Percentiles rank a stretch among this genome's conserved stretches.
phyloP scores from a whole-genome alignment of 2,797 vertebrate species.

The Coracias cyanogaster region DNA sequence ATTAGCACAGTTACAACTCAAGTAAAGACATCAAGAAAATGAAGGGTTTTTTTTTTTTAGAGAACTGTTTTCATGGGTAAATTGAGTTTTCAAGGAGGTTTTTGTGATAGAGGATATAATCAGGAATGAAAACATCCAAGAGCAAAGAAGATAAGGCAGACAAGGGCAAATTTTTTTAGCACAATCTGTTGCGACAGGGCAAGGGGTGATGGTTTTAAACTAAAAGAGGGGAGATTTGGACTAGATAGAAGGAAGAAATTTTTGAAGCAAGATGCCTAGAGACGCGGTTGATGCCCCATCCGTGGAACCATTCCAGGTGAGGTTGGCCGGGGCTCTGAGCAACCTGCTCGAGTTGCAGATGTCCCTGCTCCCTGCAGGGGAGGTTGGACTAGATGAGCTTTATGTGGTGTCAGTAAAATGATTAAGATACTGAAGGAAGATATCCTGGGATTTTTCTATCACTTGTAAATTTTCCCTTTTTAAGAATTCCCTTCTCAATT shows the following conservation, averaged over 20 bases:
- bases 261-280: too few relatives aligned
- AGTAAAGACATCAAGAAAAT: background rate
- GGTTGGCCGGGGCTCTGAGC: too few relatives aligned
- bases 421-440: background rate
- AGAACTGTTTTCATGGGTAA: background rate
- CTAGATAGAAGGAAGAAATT: background rate
- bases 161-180: background rate
- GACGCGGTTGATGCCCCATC: too few relatives aligned
- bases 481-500: background rate
- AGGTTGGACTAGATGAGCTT: too few relatives aligned
- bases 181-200: background rate
- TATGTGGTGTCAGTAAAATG: rapidly evolving
- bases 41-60: background rate
- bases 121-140: background rate
- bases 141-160: background rate
- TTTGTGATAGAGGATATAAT: background rate
- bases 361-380: too few relatives aligned
- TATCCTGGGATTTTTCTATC: background rate
- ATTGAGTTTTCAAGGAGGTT: background rate
- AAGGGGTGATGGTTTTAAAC: background rate
- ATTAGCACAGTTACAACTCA: background rate
- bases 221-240: background rate
- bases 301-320: too few relatives aligned
- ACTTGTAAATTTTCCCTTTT: background rate
- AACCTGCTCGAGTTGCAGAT: too few relatives aligned